Evolutionary conservation across 2,888 invertebrate genomes (phyloP).

Genomic region (Eilema depressum): DNA sequence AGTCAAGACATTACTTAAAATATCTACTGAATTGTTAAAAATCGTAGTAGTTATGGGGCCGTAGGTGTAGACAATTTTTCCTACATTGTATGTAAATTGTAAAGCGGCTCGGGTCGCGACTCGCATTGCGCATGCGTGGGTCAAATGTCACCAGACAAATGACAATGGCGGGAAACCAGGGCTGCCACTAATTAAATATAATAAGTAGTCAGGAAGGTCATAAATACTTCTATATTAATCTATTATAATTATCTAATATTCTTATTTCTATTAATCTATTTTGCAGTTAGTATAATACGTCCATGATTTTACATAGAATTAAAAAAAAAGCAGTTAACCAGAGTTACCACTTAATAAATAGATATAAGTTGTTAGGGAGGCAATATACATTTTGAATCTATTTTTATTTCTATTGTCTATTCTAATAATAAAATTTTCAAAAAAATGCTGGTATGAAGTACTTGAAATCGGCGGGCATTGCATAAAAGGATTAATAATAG

Average conservation of each 20-base stretch:
- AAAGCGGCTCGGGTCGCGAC: slow-evolving; percentile 72
- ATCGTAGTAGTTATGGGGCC: slow-evolving; percentile 43
- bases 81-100: slow-evolving; percentile 81
- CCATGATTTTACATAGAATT: no score
- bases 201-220: neutral
- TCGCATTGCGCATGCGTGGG: slow-evolving; percentile 79
- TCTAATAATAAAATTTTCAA: no score
- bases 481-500: no score
- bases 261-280: no score
- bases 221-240: no score
- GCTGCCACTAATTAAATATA: slow-evolving; percentile 25
- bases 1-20: slow-evolving; percentile 26
- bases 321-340: no score
- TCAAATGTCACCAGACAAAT: slow-evolving; percentile 73
- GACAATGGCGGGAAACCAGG: slow-evolving; percentile 52
- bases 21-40: slow-evolving; percentile 35
- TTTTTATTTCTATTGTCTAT: no score
- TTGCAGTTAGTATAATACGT: no score
- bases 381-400: no score
- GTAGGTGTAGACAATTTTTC: slow-evolving; percentile 50
- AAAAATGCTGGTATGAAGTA: no score
- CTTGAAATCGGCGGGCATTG: no score
- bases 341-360: slow-evolving; percentile 29
- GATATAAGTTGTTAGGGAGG: neutral
- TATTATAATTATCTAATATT: no score